Evolutionary conservation across 2,797 vertebrate genomes (phyloP).

Genomic region (Miichthys miiuy): DNA sequence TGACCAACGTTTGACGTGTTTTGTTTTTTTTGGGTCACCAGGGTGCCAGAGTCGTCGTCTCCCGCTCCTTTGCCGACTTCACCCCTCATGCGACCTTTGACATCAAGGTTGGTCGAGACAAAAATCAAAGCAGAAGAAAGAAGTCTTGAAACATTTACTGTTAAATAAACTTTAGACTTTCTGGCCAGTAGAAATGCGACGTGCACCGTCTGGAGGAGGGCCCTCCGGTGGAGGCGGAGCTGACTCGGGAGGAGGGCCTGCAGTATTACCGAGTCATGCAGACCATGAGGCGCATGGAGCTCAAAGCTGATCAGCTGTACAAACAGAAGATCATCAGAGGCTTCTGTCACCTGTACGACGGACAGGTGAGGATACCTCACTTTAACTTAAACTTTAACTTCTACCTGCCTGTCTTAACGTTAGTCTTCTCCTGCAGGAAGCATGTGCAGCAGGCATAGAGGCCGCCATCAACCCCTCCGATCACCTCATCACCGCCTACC

Average conservation of each 20-base stretch:
- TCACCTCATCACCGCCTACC: constrained; percentile 95
- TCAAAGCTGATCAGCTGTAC: constrained; percentile 97
- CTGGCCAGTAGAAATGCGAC: constrained; percentile 87
- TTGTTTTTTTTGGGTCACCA: constrained; percentile 59
- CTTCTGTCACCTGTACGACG: constrained; percentile 97
- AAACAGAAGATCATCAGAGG: constrained; percentile 99
- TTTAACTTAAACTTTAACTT: too few species aligned
- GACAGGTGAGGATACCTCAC: constrained; percentile 83
- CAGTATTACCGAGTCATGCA: constrained; percentile 96
- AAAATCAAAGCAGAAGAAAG: background rate
- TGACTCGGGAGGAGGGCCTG: constrained; percentile 94
- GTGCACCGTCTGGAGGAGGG: constrained; percentile 92
- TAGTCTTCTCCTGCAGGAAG: constrained; percentile 86
- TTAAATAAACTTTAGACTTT: background rate
- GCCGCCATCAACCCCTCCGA: constrained; percentile 89
- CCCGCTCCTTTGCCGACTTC: constrained; percentile 89
- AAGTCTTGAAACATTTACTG: background rate
- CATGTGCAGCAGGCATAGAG: constrained; percentile 94
- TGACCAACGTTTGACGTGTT: background rate
- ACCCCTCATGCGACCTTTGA: constrained; percentile 91
- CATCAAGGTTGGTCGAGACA: constrained; percentile 86
- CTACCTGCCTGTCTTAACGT: background rate
- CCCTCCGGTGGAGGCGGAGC: constrained; percentile 82
- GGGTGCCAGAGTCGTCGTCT: constrained; percentile 87
- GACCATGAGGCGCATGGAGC: constrained; percentile 94